Percentiles rank a stretch among this genome's conserved stretches.
phyloP scores from a whole-genome alignment of 1,140 invertebrate species.

The Bombyx mandarina region DNA sequence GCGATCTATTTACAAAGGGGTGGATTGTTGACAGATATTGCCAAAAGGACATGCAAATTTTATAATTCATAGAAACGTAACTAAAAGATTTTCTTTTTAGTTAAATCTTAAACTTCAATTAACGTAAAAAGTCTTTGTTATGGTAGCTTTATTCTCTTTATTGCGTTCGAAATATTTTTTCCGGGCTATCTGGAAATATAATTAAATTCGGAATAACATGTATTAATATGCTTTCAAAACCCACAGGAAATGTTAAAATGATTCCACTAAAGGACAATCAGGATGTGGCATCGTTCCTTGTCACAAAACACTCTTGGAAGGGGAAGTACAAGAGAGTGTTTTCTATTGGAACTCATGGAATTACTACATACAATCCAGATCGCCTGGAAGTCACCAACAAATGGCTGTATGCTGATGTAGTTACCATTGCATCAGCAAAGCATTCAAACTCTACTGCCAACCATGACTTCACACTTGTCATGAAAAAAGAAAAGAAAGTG shows the following conservation, averaged over 20 bases:
- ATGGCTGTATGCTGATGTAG: slow-evolving; percentile 89
- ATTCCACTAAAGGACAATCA: slow-evolving; percentile 89
- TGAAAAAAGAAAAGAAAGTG: slow-evolving; percentile 91
- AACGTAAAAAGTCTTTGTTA: no score
- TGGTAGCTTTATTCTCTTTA: no score
- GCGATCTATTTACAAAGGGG: slow-evolving; percentile 62
- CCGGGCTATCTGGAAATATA: no score
- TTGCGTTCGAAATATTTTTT: no score
- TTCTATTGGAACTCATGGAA: slow-evolving; percentile 93
- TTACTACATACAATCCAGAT: slow-evolving; percentile 97
- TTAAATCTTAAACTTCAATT: no score
- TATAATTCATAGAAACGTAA: background rate
- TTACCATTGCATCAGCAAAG: slow-evolving; percentile 79
- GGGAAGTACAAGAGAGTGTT: slow-evolving; percentile 99
- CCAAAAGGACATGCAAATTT: background rate
- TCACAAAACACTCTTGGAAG: slow-evolving; percentile 97
- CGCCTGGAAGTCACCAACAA: slow-evolving; percentile 95
- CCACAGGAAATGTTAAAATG: slow-evolving; percentile 76
- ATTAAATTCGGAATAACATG: no score
- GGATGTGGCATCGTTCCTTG: slow-evolving; percentile 93
- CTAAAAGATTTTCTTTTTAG: background rate
- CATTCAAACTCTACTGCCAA: slow-evolving; percentile 63
- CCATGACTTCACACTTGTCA: slow-evolving; percentile 88
- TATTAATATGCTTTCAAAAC: no score
- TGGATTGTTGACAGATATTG: slow-evolving; percentile 29